Conservation (phyloP, 1,140 invertebrate genomes). For the Plutomurus gul region DNA sequence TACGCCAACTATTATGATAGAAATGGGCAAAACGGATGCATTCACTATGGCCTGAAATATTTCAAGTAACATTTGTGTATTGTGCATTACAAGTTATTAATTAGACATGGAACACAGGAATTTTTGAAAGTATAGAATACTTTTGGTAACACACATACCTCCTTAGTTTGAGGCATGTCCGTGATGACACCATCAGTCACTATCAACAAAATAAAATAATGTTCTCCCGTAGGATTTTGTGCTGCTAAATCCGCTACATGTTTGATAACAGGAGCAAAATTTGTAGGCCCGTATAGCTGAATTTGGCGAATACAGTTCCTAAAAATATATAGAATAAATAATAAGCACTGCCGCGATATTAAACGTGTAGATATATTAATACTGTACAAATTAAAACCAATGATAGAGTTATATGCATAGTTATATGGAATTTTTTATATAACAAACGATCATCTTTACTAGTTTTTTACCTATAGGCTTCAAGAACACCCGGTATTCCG, state of each 20-base stretch:
- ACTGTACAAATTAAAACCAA: neutral
- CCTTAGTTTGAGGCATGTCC: constrained; percentile 68
- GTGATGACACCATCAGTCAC: constrained; percentile 72
- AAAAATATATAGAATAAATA: constrained; percentile 1
- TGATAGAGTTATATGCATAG: neutral
- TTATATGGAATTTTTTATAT: neutral
- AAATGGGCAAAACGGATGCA: constrained; percentile 65
- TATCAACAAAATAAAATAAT: constrained; percentile 69
- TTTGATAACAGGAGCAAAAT: constrained; percentile 69
- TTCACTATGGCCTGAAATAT: constrained; percentile 60
- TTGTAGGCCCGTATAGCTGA: constrained; percentile 68
- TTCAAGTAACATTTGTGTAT: neutral
- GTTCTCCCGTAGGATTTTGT: constrained; percentile 60
- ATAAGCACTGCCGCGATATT: neutral
- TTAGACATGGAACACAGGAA: neutral
- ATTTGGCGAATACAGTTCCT: constrained; percentile 55
- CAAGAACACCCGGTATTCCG: constrained; percentile 57
- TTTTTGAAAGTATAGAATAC: neutral
- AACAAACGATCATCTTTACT: neutral
- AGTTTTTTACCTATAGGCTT: constrained; percentile 55
- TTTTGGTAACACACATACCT: constrained; percentile 55
- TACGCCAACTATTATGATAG: constrained; percentile 69
- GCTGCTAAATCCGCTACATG: constrained; percentile 62
- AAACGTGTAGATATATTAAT: neutral
- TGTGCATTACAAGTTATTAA: neutral